Base-by-base conservation (phyloP, 2,113 vertebrate species). In the Nipponia nippon region DNA sequence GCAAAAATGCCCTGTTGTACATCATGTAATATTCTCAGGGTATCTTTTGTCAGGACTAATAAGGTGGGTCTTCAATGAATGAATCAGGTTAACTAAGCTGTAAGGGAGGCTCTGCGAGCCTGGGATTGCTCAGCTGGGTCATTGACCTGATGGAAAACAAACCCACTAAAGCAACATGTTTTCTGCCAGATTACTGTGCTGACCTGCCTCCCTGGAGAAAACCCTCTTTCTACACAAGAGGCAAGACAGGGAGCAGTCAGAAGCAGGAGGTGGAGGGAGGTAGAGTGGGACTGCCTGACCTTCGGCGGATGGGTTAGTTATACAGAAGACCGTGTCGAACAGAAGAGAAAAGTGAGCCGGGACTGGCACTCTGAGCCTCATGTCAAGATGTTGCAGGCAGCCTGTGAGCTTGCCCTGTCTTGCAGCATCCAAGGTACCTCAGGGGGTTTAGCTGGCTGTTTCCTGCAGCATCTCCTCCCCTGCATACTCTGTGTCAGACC, bases 301-400 rank as follows among this genome's bases (percentile, higher is more conserved):
- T 95, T 70, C 3, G 0, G 44, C 3, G 2, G 34, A 16, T 49
- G 80, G 32, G 53, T 44, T 73, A 38, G 36, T 52, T 77, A 66
- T 69, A 42, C 0, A 0, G 50, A 61, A 84, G 42, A 16, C 5
- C 0, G 1, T 47, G 30, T 84, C 87, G 3, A 78, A 42, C 23
- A 61, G 78, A 46, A 75, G 52, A 58, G 46, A 42, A 63, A 65
- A 69, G 46, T 9, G 44, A 93, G 58, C 62, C 3, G 13, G 38
- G 40, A 30, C 58, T 69, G 66, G 23, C 38, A 2, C 34, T 46
- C 70, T 17, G 59, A 89, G 73, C 65, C 47, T 78, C 1, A 0
- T 53, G 59, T 71, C 70, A 50, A 71, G 70, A 4, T 1, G 2
- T 50, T 3, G 2, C 32, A 67, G 90, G 27, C 38, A 93, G 73